Base-by-base conservation (phyloP, 1,140 invertebrate genomes). In the Eufriesea mexicana region DNA sequence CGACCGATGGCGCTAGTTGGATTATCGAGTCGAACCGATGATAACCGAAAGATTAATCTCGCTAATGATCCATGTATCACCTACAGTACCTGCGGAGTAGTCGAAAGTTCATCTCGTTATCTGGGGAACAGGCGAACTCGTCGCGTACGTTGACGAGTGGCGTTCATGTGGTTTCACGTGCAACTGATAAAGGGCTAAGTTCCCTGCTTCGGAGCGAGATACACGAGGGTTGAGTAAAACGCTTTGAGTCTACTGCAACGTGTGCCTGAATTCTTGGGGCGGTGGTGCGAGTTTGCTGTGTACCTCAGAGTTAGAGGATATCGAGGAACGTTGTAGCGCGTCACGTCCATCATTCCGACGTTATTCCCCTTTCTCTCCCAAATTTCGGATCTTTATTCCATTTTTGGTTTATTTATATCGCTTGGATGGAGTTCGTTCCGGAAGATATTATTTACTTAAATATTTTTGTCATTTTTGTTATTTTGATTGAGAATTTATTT, bases 1-100 rank as follows among this genome's bases (percentile, higher is more conserved):
- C 49, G 75, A 59, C 51, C 55, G n/a, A 42, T n/a, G 57, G 54
- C 23, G 67, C 55, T 2, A 57, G 55, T 35, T 2, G 20, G 28
- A 79, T 86, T 86, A 87, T 86, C 86, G 68, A 49, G 81, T 20
- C 25, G 59, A 61, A 54, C 64, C 61, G 68, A 86, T 79, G 84
- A 87, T 83, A 86, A 86, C 84, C 35, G 55, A 10, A 47, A 68
- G 59, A 55, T 64, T 47, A 59, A 73, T 49, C 61, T 79, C 72
- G 78, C 62, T 88, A 87, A 88, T 88, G 85, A 87, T 88, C 72
- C 73, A 87, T 84, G 85, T 84, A 88, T 88, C 85, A 78, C 47
- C 54, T 54, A 51, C 68, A 73, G 73, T 87, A 88, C 79, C 85
- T 84, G 73, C 66, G 5, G 28, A 78, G 62, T 76, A 75, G 59